Base-by-base conservation (phyloP, 2,113 vertebrate genomes). In the Rissa tridactyla region DNA sequence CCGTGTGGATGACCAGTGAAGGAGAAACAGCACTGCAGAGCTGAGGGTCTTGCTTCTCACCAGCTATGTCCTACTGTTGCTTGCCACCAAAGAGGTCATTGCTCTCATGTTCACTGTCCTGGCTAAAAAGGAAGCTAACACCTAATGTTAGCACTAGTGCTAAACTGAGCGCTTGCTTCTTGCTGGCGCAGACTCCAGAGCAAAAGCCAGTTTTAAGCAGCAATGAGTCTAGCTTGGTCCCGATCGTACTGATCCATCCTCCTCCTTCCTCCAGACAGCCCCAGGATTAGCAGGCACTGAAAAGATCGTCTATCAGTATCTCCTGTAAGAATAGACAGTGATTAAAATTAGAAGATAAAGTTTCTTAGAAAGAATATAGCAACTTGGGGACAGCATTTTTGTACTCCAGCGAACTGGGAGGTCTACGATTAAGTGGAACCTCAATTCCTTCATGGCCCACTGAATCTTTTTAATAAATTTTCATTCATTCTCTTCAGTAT, bases 1-100 rank as follows among this genome's bases (percentile, higher is more conserved):
- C 47, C 2, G 0, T 0, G 7, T 6, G 26, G 55, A 5, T 49
- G 47, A 13, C 10, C 29, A 11, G 16, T 3, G 17, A 29, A 30
- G 5, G 29, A 4, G 2, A 2, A 16, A 13, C 42, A 25, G 46
- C 15, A 2, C 52, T 5, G 19, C 34, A 40, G 61, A 47, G 30
- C 46, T 11, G 29, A 36, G 32, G 44, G 40, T 22, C 66, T 58
- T 77, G 38, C 58, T 54, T 21, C 49, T 83, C 51, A 32, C 38
- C 78, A 40, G 14, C 38, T 30, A 2, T 6, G 14, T 26, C 65
- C 21, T 54, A 5, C 36, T 30, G 29, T 9, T 34, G 22, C 32
- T 80, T 46, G 19, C 20, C 27, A 73, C 30, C n/a, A 51, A 20
- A 20, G 15, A 34, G 22, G 6, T 44, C 18, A 10, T 38, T 21